Evolutionary conservation across 2,888 invertebrate genomes (phyloP).

Genomic region (Prenolepis imparis): DNA sequence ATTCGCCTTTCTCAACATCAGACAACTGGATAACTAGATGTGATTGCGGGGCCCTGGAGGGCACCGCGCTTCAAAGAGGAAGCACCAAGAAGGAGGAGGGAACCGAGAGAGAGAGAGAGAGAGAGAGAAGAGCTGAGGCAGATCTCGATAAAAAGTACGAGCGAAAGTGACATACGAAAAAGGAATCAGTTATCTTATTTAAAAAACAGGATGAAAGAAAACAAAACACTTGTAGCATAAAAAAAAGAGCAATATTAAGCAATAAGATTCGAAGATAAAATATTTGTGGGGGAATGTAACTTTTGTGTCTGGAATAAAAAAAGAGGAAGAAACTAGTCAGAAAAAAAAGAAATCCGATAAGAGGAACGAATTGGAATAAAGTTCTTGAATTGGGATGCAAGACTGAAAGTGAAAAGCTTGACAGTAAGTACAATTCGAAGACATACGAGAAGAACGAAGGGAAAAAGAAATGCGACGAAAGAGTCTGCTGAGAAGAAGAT

Average conservation of each 20-base stretch:
- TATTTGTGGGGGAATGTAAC: background rate
- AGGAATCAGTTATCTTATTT: background rate
- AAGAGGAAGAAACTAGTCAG: background rate
- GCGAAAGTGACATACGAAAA: constrained; percentile 2
- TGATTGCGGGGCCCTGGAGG: constrained; percentile 58
- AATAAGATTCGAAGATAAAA: background rate
- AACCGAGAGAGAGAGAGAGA: background rate
- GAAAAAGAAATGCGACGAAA: background rate
- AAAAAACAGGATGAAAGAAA: background rate
- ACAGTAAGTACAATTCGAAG: background rate
- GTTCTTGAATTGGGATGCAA: background rate
- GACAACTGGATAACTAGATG: constrained; percentile 62
- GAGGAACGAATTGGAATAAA: background rate
- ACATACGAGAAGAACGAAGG: background rate
- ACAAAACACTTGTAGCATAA: background rate
- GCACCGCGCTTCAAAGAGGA: constrained; percentile 36
- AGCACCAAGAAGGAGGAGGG: constrained; percentile 38
- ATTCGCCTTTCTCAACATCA: constrained; percentile 22
- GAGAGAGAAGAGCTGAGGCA: background rate
- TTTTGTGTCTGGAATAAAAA: background rate
- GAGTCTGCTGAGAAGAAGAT: background rate
- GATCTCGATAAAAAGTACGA: background rate
- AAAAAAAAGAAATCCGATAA: background rate
- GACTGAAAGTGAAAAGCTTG: background rate
- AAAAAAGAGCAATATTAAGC: background rate